A percentile compares a stretch with the other conserved stretches of the same genome.
Conservation (phyloP, 2,797 vertebrate genomes). For the Caiman crocodilus region DNA sequence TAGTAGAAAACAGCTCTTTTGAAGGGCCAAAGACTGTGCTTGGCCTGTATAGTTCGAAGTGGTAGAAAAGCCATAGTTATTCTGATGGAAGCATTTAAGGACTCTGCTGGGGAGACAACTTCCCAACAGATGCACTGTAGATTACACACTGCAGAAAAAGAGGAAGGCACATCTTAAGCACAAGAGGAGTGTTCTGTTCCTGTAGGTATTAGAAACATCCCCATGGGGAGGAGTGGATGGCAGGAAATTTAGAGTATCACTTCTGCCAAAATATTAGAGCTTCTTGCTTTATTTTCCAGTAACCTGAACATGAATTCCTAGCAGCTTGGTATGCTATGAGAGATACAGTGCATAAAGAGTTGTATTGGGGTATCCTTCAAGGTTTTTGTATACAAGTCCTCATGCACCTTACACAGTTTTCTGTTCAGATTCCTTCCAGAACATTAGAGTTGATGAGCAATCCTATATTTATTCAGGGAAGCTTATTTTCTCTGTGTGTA, state of each 20-base stretch:
- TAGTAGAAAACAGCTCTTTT: not conserved
- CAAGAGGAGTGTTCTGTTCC: not conserved
- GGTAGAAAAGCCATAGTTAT: not conserved
- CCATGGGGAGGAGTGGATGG: not conserved
- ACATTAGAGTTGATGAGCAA: not conserved
- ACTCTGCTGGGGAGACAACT: not conserved
- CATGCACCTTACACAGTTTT: not conserved
- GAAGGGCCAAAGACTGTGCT: not conserved
- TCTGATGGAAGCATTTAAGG: not conserved
- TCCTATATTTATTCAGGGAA: not conserved
- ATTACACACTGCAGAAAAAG: not conserved
- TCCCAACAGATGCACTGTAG: not conserved
- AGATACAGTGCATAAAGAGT: not conserved
- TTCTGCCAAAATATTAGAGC: conserved; percentile 18
- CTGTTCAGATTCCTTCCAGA: not conserved
- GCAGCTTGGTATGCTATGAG: not conserved
- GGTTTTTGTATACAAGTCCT: no score
- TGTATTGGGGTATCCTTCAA: no score
- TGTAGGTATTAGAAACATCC: not conserved
- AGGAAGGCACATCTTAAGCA: not conserved
- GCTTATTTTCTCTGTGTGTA: not conserved
- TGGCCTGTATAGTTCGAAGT: not conserved
- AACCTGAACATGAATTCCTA: not conserved
- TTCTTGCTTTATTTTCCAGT: not conserved
- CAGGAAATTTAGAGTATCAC: not conserved